These are phyloP conservation scores for Ectropis crepuscularia DNA, from an alignment of 2,888 invertebrate genomes.

Conservation along the genomic window DNA sequence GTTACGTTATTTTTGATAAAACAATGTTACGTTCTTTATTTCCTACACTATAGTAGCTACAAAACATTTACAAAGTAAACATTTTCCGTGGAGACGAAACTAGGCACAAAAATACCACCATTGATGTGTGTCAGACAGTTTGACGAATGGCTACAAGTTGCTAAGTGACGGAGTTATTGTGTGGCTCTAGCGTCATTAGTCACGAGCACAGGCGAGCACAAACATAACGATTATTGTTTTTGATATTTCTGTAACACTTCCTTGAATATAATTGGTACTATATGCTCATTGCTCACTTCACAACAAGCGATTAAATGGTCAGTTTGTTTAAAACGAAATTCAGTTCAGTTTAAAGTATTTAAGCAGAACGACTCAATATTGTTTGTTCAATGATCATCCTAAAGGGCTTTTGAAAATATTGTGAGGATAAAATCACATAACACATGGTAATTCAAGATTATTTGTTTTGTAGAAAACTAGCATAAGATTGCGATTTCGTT, in stretches of 20 bases:
- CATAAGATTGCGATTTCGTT: too few relatives aligned
- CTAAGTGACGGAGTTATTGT: conserved; percentile 38
- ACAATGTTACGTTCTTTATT: too few relatives aligned
- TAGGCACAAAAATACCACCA: conserved; percentile 17
- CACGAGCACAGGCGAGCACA: conserved; percentile 37
- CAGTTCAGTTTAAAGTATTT: too few relatives aligned
- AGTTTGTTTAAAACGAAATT: too few relatives aligned
- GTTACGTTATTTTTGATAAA: too few relatives aligned
- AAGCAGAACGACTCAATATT: too few relatives aligned
- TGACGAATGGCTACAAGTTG: conserved; percentile 45
- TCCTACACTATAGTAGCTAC: background rate
- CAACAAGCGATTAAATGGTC: background rate
- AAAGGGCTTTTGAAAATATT: too few relatives aligned
- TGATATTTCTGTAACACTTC: conserved; percentile 25
- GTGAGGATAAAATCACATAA: too few relatives aligned
- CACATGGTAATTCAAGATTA: too few relatives aligned
- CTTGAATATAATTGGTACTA: conserved; percentile 36
- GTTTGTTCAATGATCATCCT: too few relatives aligned
- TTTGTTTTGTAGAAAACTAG: too few relatives aligned
- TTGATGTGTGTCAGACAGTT: conserved; percentile 47
- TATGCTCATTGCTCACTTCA: conserved; percentile 4
- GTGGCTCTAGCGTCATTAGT: conserved; percentile 44
- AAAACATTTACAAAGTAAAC: too few relatives aligned
- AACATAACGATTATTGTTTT: conserved; percentile 24
- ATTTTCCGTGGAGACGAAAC: conserved; percentile 4